phyloP scores from a whole-genome alignment of 35 echinoderm and acorn worm genomes.

The Amphiura filiformis region DNA sequence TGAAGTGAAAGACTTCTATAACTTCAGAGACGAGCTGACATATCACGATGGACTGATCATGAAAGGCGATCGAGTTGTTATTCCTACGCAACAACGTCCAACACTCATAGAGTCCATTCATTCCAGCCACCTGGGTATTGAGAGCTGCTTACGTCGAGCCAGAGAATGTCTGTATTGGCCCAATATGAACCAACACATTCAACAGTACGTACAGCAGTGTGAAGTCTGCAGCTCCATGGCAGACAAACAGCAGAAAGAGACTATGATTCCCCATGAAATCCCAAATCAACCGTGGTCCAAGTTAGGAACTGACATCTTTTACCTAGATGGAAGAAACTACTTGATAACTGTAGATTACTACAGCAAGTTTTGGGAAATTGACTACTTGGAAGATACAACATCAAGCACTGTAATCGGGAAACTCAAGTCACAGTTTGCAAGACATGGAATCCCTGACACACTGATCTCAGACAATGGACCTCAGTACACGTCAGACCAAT shows the following conservation, averaged over 20 bases:
- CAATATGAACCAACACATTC: slow-evolving; percentile 51
- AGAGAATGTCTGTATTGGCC: slow-evolving; percentile 65
- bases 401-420: neutral
- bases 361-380: slow-evolving; percentile 52
- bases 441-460: neutral
- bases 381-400: slow-evolving; percentile 44
- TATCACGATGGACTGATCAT: slow-evolving; percentile 51
- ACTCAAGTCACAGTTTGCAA: slow-evolving; percentile 19
- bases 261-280: slow-evolving; percentile 26
- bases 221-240: slow-evolving; percentile 37
- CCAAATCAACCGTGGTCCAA: slow-evolving; percentile 54
- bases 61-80: slow-evolving; percentile 43
- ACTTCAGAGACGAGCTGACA: slow-evolving; percentile 51
- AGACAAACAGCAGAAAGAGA: slow-evolving; percentile 30
- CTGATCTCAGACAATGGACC: slow-evolving; percentile 25
- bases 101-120: slow-evolving; percentile 54
- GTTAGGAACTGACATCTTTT: slow-evolving; percentile 40
- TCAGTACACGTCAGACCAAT: neutral
- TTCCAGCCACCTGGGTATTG: slow-evolving; percentile 50
- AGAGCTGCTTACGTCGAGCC: slow-evolving; percentile 51
- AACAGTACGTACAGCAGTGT: slow-evolving; percentile 52
- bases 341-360: slow-evolving; percentile 64
- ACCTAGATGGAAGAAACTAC: slow-evolving; percentile 32
- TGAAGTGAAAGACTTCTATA: slow-evolving; percentile 23
- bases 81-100: slow-evolving; percentile 27